These are phyloP conservation scores for Andrena trimmerana DNA, from an alignment of 2,888 invertebrate genomes.

Conservation along the genomic window DNA sequence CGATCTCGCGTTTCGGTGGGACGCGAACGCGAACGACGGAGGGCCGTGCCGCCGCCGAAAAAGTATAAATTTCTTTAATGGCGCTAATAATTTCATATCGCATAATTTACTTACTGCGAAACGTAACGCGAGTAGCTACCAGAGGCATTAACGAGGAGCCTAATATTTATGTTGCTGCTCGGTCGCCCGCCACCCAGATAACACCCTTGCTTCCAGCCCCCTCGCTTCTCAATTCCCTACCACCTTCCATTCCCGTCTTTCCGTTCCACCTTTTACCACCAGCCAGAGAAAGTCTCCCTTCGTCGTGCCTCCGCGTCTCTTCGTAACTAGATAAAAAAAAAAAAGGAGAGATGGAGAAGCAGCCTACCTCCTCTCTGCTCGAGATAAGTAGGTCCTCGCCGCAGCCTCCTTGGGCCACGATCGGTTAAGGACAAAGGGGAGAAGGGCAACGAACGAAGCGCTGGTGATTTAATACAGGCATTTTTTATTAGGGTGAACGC, in stretches of 20 bases:
- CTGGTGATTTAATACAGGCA: constrained; percentile 70
- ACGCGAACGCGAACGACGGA: constrained; percentile 55
- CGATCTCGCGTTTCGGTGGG: constrained; percentile 60
- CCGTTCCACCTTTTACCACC: constrained; percentile 60
- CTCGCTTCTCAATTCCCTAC: constrained; percentile 43
- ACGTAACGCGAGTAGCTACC: constrained; percentile 85
- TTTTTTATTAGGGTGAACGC: constrained; percentile 49
- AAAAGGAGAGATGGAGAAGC: constrained; percentile 26
- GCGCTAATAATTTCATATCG: constrained; percentile 85
- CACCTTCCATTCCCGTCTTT: constrained; percentile 60
- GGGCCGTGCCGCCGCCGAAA: constrained; percentile 72
- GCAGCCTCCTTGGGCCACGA: constrained; percentile 57
- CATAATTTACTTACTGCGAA: constrained; percentile 86
- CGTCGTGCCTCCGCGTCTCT: constrained; percentile 54
- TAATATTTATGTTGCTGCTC: constrained; percentile 85
- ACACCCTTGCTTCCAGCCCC: constrained; percentile 79
- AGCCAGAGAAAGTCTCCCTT: constrained; percentile 57
- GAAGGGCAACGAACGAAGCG: constrained; percentile 58
- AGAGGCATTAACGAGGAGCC: constrained; percentile 85
- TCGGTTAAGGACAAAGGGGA: constrained; percentile 67
- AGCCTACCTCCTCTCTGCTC: constrained; percentile 61
- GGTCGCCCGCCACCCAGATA: constrained; percentile 84
- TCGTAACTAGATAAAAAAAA: constrained; percentile 74
- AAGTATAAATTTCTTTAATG: constrained; percentile 85
- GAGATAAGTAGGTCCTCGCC: constrained; percentile 75